Evolutionary conservation across 2,888 invertebrate genomes (phyloP), one percentile per base, ranked within the genome.

Genomic region (Pomacea canaliculata): DNA sequence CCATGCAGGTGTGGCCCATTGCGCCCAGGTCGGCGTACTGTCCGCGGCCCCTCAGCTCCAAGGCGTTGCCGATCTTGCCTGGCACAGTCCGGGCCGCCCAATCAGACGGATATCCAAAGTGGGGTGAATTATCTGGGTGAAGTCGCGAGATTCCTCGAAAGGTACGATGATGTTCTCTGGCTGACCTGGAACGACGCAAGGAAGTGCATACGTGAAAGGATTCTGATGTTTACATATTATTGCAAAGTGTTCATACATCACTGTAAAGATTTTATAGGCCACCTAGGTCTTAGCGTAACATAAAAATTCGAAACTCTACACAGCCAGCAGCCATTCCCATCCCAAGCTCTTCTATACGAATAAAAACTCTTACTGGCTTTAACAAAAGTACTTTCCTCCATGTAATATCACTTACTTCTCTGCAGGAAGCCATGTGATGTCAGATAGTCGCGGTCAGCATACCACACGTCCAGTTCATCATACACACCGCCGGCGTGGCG

Each of bases 381-480:
- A 37, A 37, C 37, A 37, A 37, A 37, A 37, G 37, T 37, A 37
- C 37, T 37, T 37, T 1, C 37, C 0, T 37, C 37, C 37, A 37
- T 37, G 0, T 5, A 37, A 37, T 5, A 37, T 1, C 18, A 63
- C 80, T 79, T 76, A 89, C 90, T 88, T 87, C 90, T 85, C 66
- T 87, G 86, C 51, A 90, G 84, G 81, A 87, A 89, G 73, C 85
- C 87, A 80, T 86, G 88, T 0, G 90, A 88, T 19, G 85, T 66
- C 9, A 90, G 83, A 76, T 89, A 89, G 70, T 88, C 88, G 68
- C 90, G 80, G 79, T 88, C 85, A n/a, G 85, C 86, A 71, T 85
- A 86, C 90, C 89, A 91, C 80, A 86, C 84, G 70, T 89, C 88
- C 79, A 91, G 78, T 63, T 90, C 89, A 80, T 91, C 91, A 76